Evolutionary conservation across 2,888 invertebrate species (phyloP).

Genomic region (Ephialtes manifestator): DNA sequence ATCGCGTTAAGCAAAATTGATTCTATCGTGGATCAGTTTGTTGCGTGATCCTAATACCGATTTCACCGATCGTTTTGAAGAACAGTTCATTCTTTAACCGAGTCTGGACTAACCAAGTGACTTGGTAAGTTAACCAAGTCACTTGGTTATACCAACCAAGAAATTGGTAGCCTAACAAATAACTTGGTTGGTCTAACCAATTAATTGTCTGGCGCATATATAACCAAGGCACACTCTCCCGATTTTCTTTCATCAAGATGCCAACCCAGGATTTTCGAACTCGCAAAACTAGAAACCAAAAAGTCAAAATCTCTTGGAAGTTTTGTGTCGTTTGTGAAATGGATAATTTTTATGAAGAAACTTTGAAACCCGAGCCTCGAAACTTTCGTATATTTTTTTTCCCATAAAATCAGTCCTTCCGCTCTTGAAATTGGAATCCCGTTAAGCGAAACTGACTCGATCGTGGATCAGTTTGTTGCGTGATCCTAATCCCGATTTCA

Average conservation of each 20-base stretch:
- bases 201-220: too few species aligned
- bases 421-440: conserved; percentile 75
- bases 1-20: conserved; percentile 80
- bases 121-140: too few species aligned
- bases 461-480: conserved; percentile 42
- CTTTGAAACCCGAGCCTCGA: neutral
- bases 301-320: too few species aligned
- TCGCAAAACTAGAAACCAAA: too few species aligned
- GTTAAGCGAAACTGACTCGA: conserved; percentile 77
- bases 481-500: conserved; percentile 73
- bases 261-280: too few species aligned
- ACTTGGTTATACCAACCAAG: too few species aligned
- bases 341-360: neutral
- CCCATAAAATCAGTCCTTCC: conserved; percentile 81
- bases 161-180: too few species aligned
- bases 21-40: conserved; percentile 46
- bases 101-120: too few species aligned
- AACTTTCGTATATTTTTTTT: conserved; percentile 67
- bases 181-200: too few species aligned
- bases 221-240: too few species aligned
- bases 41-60: conserved; percentile 73
- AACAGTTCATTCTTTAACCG: conserved; percentile 64
- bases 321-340: conserved; percentile 5
- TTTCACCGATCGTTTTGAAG: conserved; percentile 57
- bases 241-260: too few species aligned